These are phyloP conservation scores for Diphyllodes magnificus DNA, from an alignment of 2,113 vertebrate species.

Conservation along the genomic window DNA sequence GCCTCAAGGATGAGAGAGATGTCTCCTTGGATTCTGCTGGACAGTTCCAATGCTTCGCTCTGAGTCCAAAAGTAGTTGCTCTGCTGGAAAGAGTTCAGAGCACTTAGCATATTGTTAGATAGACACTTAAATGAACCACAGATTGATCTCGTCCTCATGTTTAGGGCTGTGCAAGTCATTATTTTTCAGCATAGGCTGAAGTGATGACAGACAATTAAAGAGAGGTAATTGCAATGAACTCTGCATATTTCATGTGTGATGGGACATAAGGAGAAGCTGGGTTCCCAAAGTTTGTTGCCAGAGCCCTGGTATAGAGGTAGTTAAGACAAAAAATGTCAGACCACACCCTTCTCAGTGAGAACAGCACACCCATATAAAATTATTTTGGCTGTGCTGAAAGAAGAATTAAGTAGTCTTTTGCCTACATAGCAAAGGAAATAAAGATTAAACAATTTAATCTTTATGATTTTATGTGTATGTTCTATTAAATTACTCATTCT, in stretches of 20 bases:
- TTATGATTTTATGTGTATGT: neutral
- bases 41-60: neutral
- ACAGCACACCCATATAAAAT: neutral
- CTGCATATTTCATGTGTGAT: neutral
- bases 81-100: neutral
- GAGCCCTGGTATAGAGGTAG: constrained; percentile 6
- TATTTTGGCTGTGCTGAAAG: constrained; percentile 21
- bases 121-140: neutral
- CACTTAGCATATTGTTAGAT: neutral
- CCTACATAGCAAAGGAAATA: neutral
- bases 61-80: neutral
- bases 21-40: constrained; percentile 21
- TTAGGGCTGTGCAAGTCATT: neutral
- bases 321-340: constrained; percentile 32
- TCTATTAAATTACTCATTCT: neutral
- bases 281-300: constrained; percentile 51
- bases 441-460: neutral
- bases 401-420: neutral
- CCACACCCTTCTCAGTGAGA: constrained; percentile 25
- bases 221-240: constrained; percentile 2
- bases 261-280: neutral
- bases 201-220: constrained; percentile 36
- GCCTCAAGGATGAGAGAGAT: constrained; percentile 14
- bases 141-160: neutral
- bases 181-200: neutral